Base-by-base conservation (phyloP, 2,797 vertebrate species). In the Rhinichthys osculus region DNA sequence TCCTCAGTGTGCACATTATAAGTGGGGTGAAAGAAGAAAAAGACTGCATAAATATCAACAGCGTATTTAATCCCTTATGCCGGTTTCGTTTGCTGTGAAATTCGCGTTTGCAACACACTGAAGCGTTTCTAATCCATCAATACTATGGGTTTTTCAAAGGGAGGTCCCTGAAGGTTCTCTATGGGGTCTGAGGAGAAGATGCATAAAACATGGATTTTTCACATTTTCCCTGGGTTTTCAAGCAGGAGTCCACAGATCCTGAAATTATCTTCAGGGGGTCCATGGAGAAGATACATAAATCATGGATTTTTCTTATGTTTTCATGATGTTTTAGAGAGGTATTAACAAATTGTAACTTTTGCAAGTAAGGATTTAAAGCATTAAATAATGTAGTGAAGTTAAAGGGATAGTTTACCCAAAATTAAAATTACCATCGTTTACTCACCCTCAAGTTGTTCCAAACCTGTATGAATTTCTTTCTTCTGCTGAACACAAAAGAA, bases 1-100 rank as follows among this genome's bases (percentile, higher is more conserved):
- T 92, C 89, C 80, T 88, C 70, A 87, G 88, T 88, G 91, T 90
- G 81, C 87, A 89, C 87, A 90, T 86, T 92, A 79, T 72, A 87
- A 79, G 82, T 88, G 89, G 83, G 82, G 84, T 74, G 89, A 92
- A 87, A 85, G 54, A 85, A 84, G 57, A 84, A 66, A 74, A 54
- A 72, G 44, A 50, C 50, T 71, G 73, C 76, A 52, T 66, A 73
- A 82, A 81, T 86, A 87, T 79, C 54, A 42, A 74, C 62, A 27
- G 62, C 11, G 27, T 57, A 14, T 85, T 78, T 70, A 85, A 64
- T 78, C 40, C 72, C 64, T 74, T 10, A 57, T 72, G 79, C 35
- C 16, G 7, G 13, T 82, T 72, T 50, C 27, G 33, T 78, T 44
- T 83, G n/a, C 57, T 79, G 40, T 57, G 47, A 79, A 85, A 88